These are phyloP conservation scores for Bovichtus diacanthus DNA, from an alignment of 2,797 vertebrate species.

Conservation along the genomic window DNA sequence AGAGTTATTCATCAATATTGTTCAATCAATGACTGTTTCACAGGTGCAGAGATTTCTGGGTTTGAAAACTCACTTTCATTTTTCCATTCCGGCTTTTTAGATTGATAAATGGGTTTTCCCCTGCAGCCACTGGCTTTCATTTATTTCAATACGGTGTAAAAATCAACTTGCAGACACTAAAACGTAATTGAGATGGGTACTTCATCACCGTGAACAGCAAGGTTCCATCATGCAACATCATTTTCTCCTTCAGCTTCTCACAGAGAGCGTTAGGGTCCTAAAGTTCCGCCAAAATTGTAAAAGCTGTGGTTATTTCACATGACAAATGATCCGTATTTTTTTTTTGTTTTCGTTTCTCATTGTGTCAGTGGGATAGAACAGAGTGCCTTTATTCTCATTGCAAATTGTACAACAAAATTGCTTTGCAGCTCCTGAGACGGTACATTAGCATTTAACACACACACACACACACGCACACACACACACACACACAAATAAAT, in stretches of 20 bases:
- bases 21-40: slow-evolving; percentile 27
- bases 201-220: slow-evolving; percentile 24
- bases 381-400: no score
- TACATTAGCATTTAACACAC: no score
- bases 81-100: slow-evolving; percentile 22
- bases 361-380: neutral
- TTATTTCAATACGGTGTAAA: slow-evolving; percentile 38
- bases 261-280: neutral
- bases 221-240: neutral
- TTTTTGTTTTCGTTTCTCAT: neutral
- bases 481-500: no score
- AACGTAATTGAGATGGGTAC: slow-evolving; percentile 33
- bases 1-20: slow-evolving; percentile 23
- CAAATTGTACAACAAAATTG: no score
- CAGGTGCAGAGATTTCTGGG: slow-evolving; percentile 27
- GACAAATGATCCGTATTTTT: neutral
- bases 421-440: no score
- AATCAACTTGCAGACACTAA: slow-evolving; percentile 32
- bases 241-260: neutral
- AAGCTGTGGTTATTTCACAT: neutral
- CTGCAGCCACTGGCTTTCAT: slow-evolving; percentile 34
- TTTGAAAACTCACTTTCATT: slow-evolving; percentile 22
- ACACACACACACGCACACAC: no score
- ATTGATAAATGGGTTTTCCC: slow-evolving; percentile 32
- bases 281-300: neutral